Evolutionary conservation across 64 coral and sea anemone species (phyloP).

Genomic region (Pocillopora verrucosa): DNA sequence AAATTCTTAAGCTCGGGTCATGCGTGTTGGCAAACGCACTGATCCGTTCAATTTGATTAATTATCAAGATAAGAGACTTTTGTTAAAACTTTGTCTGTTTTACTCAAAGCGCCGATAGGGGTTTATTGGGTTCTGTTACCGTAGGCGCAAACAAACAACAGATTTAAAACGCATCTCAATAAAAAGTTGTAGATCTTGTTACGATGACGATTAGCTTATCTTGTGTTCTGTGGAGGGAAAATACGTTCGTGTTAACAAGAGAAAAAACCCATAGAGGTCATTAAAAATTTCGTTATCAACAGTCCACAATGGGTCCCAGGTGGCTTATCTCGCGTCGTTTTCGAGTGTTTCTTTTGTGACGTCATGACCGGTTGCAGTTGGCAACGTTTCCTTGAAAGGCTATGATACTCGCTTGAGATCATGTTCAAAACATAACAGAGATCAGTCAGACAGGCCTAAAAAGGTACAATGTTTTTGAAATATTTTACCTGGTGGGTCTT

Average conservation of each 20-base stretch:
- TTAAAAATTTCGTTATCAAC: background rate
- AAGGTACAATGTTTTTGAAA: background rate
- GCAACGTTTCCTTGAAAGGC: background rate
- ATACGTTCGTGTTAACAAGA: background rate
- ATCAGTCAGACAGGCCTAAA: background rate
- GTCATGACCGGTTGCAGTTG: background rate
- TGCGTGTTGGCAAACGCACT: background rate
- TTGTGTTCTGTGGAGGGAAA: no score
- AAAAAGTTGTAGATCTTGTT: background rate
- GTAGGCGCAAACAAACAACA: background rate
- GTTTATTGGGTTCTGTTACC: background rate
- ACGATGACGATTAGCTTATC: background rate
- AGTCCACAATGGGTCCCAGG: background rate
- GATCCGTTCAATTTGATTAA: constrained; percentile 24
- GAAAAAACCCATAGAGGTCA: background rate
- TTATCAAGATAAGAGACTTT: constrained; percentile 2
- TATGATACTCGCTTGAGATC: no score
- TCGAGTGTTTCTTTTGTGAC: background rate
- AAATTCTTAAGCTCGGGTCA: background rate
- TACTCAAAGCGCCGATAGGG: background rate
- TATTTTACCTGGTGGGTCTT: background rate
- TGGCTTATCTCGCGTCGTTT: background rate
- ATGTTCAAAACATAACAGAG: no score
- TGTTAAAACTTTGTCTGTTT: background rate
- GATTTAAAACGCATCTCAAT: background rate